Evolutionary conservation across 2,888 invertebrate species (phyloP).

Genomic region (Selenia dentaria): DNA sequence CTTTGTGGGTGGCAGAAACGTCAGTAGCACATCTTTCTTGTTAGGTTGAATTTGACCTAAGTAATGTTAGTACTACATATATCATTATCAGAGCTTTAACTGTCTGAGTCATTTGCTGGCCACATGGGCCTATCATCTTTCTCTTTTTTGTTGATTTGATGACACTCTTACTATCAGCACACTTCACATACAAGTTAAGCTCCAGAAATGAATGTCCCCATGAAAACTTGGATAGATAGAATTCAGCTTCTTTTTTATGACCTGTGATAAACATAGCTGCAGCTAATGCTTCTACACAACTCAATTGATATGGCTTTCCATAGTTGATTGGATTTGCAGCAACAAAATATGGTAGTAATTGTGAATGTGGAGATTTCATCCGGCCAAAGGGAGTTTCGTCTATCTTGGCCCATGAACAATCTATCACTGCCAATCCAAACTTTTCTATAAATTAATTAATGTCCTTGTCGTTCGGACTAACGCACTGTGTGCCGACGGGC

Average conservation of each 20-base stretch:
- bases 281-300: slow-evolving; percentile 99
- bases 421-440: slow-evolving; percentile 97
- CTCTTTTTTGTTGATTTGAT: slow-evolving; percentile 87
- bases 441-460: slow-evolving; percentile 90
- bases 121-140: slow-evolving; percentile 74
- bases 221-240: slow-evolving; percentile 95
- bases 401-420: slow-evolving; percentile 99
- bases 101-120: slow-evolving; percentile 71
- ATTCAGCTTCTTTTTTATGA: slow-evolving; percentile 89
- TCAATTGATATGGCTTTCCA: slow-evolving; percentile 97
- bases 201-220: slow-evolving; percentile 97
- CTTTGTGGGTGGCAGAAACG: no score
- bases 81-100: slow-evolving; percentile 39
- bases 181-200: slow-evolving; percentile 93
- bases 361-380: slow-evolving; percentile 93
- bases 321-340: slow-evolving; percentile 99
- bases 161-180: slow-evolving; percentile 91
- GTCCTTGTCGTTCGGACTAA: slow-evolving; percentile 93
- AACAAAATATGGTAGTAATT: slow-evolving; percentile 96
- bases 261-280: slow-evolving; percentile 97
- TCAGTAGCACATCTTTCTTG: no score
- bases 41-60: no score
- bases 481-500: slow-evolving; percentile 93
- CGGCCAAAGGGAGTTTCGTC: slow-evolving; percentile 95
- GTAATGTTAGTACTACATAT: no score